phyloP scores from a whole-genome alignment of 2,888 invertebrate genomes.

The Apodemia hepburni region DNA sequence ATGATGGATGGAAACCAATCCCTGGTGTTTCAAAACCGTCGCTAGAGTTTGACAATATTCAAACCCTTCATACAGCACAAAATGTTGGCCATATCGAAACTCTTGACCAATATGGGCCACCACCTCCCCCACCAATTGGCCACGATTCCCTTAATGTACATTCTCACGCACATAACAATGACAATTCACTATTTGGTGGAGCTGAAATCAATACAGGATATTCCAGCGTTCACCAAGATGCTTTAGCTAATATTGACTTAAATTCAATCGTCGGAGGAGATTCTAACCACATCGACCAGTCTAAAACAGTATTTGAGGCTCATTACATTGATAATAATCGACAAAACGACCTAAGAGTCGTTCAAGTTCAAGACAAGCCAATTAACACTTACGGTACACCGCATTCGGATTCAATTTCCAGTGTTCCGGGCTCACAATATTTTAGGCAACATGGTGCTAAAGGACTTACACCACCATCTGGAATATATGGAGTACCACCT shows the following conservation, averaged over 20 bases:
- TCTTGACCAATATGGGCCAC: constrained; percentile 56
- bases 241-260: constrained; percentile 59
- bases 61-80: constrained; percentile 36
- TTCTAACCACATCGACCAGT: constrained; percentile 69
- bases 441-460: constrained; percentile 66
- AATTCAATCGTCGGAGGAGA: constrained; percentile 68
- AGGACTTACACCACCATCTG: constrained; percentile 81
- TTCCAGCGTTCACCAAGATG: constrained; percentile 69
- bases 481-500: constrained; percentile 81
- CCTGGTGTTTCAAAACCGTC: constrained; percentile 81
- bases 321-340: constrained; percentile 66
- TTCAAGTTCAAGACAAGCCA: constrained; percentile 46
- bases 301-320: constrained; percentile 72
- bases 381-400: constrained; percentile 63
- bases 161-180: constrained; percentile 39
- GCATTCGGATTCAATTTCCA: constrained; percentile 64
- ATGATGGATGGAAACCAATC: constrained; percentile 94
- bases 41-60: constrained; percentile 39
- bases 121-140: constrained; percentile 46
- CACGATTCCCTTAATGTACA: constrained; percentile 53
- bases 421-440: constrained; percentile 55
- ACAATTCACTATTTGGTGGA: constrained; percentile 42
- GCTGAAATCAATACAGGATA: constrained; percentile 63
- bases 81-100: constrained; percentile 36
- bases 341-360: constrained; percentile 41